Conservation (phyloP, 2,113 vertebrate species). For the Microcebus ravelobensis region DNA sequence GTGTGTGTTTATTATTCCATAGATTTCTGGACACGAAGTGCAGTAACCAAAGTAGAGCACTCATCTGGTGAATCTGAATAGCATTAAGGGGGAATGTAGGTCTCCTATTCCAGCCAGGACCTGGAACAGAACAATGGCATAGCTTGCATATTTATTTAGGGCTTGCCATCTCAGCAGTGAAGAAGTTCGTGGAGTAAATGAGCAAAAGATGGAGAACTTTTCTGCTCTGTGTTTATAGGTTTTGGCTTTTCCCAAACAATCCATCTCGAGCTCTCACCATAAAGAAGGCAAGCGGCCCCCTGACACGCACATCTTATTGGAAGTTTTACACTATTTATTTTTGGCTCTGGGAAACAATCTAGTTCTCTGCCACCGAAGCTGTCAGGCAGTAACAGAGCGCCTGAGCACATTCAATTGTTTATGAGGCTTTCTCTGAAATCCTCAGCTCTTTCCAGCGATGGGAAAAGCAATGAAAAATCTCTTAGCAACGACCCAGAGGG, state of each 20-base stretch:
- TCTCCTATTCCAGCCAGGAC: background rate
- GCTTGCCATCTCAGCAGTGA: background rate
- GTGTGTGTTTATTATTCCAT: background rate
- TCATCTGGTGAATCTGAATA: background rate
- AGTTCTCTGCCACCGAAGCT: background rate
- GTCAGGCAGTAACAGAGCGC: conserved; percentile 6
- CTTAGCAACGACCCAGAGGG: background rate
- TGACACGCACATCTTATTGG: background rate
- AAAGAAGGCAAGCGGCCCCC: background rate
- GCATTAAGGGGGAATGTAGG: background rate
- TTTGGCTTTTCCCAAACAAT: conserved; percentile 6
- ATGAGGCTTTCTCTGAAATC: background rate
- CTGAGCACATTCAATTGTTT: background rate
- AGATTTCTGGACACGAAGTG: background rate
- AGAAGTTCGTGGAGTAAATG: conserved; percentile 15
- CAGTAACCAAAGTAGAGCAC: background rate
- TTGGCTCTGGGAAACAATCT: conserved; percentile 9
- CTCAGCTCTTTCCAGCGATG: background rate
- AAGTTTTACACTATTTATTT: conserved; percentile 33
- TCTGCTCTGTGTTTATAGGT: background rate
- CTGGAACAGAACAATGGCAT: background rate
- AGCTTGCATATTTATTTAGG: background rate
- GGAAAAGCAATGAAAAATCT: conserved; percentile 6
- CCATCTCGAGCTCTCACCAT: background rate
- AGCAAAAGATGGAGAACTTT: conserved; percentile 38